phyloP scores from a whole-genome alignment of 1,140 invertebrate genomes.

The Arctopsyche grandis region DNA sequence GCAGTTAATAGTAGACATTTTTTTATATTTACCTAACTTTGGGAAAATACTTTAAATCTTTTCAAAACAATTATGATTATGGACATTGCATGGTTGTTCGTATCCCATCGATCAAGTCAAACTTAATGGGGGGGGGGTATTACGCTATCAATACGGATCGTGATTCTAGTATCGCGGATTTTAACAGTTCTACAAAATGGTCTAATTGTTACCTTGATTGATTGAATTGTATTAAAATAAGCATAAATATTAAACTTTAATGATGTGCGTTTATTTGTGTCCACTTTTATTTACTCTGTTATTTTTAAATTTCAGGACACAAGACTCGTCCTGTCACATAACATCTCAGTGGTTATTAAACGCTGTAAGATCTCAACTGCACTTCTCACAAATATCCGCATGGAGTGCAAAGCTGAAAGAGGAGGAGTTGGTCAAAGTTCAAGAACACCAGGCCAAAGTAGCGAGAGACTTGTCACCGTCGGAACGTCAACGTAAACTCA shows the following conservation, averaged over 20 bases:
- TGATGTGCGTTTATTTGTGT: not conserved
- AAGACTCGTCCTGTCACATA: slow-evolving; percentile 64
- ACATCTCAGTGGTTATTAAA: slow-evolving; percentile 82
- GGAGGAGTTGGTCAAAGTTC: slow-evolving; percentile 64
- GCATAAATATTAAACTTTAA: not conserved
- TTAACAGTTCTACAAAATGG: too few relatives aligned
- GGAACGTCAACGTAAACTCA: slow-evolving; percentile 56
- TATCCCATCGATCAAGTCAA: too few relatives aligned
- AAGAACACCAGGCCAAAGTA: slow-evolving; percentile 64
- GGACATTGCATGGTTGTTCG: too few relatives aligned
- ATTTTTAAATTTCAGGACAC: slow-evolving; percentile 58
- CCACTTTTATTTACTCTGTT: not conserved
- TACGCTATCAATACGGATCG: too few relatives aligned
- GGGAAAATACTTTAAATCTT: too few relatives aligned
- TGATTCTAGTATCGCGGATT: too few relatives aligned
- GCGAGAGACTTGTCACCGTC: slow-evolving; percentile 54
- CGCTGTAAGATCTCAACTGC: slow-evolving; percentile 93
- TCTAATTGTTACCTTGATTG: too few relatives aligned
- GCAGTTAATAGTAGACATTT: too few relatives aligned
- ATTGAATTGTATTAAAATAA: too few relatives aligned
- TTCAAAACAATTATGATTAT: too few relatives aligned
- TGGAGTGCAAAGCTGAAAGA: slow-evolving; percentile 72
- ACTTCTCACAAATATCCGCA: slow-evolving; percentile 94
- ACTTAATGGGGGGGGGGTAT: too few relatives aligned
- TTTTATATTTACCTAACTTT: too few relatives aligned